Conservation (phyloP, 2,888 invertebrate genomes). For the Drosophila leonis region DNA sequence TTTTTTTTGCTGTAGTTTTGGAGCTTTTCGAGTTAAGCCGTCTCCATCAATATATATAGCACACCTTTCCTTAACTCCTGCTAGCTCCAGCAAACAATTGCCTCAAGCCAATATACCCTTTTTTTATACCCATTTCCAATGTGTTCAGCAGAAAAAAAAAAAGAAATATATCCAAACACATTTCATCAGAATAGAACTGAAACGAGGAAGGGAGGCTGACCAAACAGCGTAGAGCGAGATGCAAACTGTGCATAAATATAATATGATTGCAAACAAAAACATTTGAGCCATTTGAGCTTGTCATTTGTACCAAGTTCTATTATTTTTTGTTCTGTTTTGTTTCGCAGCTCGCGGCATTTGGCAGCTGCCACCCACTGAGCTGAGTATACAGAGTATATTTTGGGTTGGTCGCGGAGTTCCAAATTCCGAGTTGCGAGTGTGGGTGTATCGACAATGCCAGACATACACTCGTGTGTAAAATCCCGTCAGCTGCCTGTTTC, state of each 20-base stretch:
- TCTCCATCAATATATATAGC: too few species aligned
- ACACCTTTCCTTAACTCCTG: background rate
- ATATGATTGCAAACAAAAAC: conserved; percentile 81
- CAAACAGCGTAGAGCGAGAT: conserved; percentile 26
- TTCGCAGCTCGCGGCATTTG: conserved; percentile 36
- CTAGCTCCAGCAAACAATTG: background rate
- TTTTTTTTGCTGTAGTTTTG: too few species aligned
- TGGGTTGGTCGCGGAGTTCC: conserved; percentile 13
- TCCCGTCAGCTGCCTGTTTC: conserved; percentile 31
- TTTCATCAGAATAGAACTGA: background rate
- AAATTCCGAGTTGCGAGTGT: background rate
- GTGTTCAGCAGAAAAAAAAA: background rate
- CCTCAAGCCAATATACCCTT: conserved; percentile 6
- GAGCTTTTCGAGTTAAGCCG: too few species aligned
- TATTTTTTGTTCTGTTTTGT: conserved; percentile 22
- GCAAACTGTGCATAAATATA: conserved; percentile 76
- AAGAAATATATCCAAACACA: conserved; percentile 23
- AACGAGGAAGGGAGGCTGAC: conserved; percentile 5
- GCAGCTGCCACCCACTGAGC: conserved; percentile 14
- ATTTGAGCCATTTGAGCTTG: conserved; percentile 76
- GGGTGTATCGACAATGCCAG: conserved; percentile 31
- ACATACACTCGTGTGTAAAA: conserved; percentile 22
- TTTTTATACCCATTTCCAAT: background rate
- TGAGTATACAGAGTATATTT: conserved; percentile 17
- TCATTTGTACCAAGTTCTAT: conserved; percentile 65